These are phyloP conservation scores for Microctenopoma steveboyesi DNA, from an alignment of 2,797 vertebrate species.

Conservation along the genomic window DNA sequence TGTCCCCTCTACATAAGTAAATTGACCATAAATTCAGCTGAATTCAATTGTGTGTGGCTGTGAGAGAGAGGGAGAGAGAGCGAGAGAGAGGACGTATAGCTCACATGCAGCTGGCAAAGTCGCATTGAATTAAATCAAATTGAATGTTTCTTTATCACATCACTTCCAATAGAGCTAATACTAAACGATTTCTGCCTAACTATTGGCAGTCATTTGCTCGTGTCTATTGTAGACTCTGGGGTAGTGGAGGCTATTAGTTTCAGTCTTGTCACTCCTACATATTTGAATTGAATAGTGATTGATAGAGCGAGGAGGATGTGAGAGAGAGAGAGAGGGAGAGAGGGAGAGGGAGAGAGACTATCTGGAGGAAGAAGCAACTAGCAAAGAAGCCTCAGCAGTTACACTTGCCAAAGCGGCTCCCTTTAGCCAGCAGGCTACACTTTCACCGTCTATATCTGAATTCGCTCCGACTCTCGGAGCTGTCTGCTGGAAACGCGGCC, in stretches of 20 bases:
- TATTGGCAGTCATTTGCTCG: conserved; percentile 38
- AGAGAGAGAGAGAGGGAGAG: conserved; percentile 21
- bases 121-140: conserved; percentile 40
- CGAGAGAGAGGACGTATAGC: conserved; percentile 8
- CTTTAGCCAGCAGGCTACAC: conserved; percentile 49
- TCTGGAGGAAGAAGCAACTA: conserved; percentile 64
- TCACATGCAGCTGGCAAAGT: conserved; percentile 32
- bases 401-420: conserved; percentile 65
- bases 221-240: conserved; percentile 33
- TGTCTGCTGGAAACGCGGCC: conserved; percentile 21
- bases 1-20: conserved; percentile 65
- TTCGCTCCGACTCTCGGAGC: conserved; percentile 16
- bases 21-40: conserved; percentile 71
- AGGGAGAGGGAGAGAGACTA: conserved; percentile 40
- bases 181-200: conserved; percentile 46
- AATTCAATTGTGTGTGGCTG: conserved; percentile 41
- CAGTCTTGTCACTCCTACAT: conserved; percentile 55
- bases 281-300: conserved; percentile 65
- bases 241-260: conserved; percentile 24
- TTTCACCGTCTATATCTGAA: conserved; percentile 7
- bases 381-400: conserved; percentile 66
- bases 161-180: conserved; percentile 46
- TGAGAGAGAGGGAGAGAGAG: background rate
- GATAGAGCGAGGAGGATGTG: conserved; percentile 46
- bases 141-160: conserved; percentile 60